Evolutionary conservation across 2,113 vertebrate species (phyloP), one percentile per base, ranked within the genome.

Genomic region (Halichoeres trimaculatus): DNA sequence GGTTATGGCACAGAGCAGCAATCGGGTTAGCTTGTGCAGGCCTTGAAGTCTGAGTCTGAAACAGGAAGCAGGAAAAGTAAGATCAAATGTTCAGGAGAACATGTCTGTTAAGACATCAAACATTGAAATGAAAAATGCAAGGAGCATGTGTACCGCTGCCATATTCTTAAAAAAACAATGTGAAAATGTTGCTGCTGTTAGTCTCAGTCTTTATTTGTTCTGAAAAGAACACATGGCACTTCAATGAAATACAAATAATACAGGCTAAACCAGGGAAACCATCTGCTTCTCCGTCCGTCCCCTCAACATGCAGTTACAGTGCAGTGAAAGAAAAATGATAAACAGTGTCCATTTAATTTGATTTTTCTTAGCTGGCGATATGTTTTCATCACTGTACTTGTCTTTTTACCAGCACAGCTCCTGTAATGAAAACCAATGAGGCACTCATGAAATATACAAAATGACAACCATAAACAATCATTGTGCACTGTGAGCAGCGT

Each of bases 21-120:
- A 82, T 92, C 92, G 90, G 90, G 80, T 92, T 89, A 92, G 89
- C 93, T 94, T 67, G 93, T 93, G 90, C 93, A 94, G 88, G 94
- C 93, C 90, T 94, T 81, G 92, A 95, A 94, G 90, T 95, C 94
- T 84, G 94, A 93, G 78, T 94, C 94, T 95, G 94, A 89, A 94
- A 95, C 79, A 78, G 87, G 85, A 91, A 91, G 89, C 66, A 94
- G 87, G 80, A 90, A 82, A 58, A 67, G 62, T 86, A 63, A 93
- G 87, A 90, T 20, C 17, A n/a, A 10, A 10, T n/a, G 30, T 30
- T 30, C 30, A 30, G 6, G 30, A 30, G 30, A 30, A 30, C 30
- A 30, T 4, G 30, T 30, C 30, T 30, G 30, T 30, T 30, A 30
- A 30, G 30, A 30, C 30, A 4, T 4, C 30, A 30, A 3, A 30